These are phyloP conservation scores for Barnardius zonarius DNA, from an alignment of 2,113 vertebrate species.

Conservation along the genomic window DNA sequence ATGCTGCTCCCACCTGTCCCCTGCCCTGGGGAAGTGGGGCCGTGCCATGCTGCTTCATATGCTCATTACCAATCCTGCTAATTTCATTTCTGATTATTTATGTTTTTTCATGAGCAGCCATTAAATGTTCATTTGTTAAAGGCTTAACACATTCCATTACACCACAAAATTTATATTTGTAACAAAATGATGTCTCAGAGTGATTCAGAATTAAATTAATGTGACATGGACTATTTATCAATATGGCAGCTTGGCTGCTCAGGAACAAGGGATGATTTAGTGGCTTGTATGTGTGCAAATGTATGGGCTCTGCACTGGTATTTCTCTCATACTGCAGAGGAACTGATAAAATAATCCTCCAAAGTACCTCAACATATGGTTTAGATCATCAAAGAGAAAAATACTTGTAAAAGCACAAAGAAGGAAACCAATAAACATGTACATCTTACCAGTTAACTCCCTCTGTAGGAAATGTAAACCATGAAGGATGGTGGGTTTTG, in stretches of 20 bases:
- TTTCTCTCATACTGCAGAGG: slow-evolving; percentile 64
- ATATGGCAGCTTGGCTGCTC: slow-evolving; percentile 55
- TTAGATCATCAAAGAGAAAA: slow-evolving; percentile 75
- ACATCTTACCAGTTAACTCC: slow-evolving; percentile 62
- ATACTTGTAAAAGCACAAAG: slow-evolving; percentile 69
- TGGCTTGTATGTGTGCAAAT: slow-evolving; percentile 49
- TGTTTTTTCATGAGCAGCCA: slow-evolving; percentile 53
- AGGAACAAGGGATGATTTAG: slow-evolving; percentile 67
- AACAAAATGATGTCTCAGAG: slow-evolving; percentile 67
- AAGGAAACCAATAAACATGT: slow-evolving; percentile 65
- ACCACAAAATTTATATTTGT: slow-evolving; percentile 72
- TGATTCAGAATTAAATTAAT: slow-evolving; percentile 72
- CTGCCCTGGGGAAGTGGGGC: not conserved
- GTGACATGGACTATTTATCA: slow-evolving; percentile 70
- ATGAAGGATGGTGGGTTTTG: slow-evolving; percentile 44
- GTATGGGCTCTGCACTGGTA: slow-evolving; percentile 58
- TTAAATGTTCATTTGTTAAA: slow-evolving; percentile 74
- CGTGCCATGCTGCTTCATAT: not conserved
- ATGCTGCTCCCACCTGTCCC: slow-evolving; percentile 9
- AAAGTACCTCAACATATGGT: slow-evolving; percentile 74
- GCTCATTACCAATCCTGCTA: slow-evolving; percentile 43
- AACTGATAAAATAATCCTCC: slow-evolving; percentile 76
- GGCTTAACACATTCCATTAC: slow-evolving; percentile 73
- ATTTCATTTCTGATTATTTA: slow-evolving; percentile 69
- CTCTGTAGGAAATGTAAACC: slow-evolving; percentile 64